phyloP scores from a whole-genome alignment of 2,888 invertebrate species.

The Pantelozetes paolii region DNA sequence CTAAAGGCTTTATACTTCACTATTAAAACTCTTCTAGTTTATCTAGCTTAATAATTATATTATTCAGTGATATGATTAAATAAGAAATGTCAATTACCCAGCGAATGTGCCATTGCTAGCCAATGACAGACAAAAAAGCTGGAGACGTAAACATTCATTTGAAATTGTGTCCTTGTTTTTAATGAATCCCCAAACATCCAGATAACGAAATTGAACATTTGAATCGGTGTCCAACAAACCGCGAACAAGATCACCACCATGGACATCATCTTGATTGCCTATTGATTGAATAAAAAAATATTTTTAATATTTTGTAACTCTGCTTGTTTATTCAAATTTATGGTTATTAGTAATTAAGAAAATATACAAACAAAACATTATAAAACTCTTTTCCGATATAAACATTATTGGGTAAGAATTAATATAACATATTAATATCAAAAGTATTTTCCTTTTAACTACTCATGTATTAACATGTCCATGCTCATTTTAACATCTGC shows the following conservation, averaged over 20 bases:
- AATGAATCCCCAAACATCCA: slow-evolving; percentile 40
- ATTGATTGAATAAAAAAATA: background rate
- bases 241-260: slow-evolving; percentile 47
- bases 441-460: too few relatives aligned
- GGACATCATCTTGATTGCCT: slow-evolving; percentile 48
- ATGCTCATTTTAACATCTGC: too few relatives aligned
- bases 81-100: slow-evolving; percentile 31
- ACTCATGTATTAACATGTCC: too few relatives aligned
- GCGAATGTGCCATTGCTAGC: slow-evolving; percentile 48
- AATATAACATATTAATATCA: too few relatives aligned
- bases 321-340: too few relatives aligned
- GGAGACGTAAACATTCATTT: slow-evolving; percentile 43
- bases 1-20: too few relatives aligned
- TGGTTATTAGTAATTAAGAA: too few relatives aligned
- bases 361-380: too few relatives aligned
- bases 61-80: background rate
- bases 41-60: background rate
- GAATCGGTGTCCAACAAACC: slow-evolving; percentile 47
- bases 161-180: slow-evolving; percentile 14
- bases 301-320: background rate
- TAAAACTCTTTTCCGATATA: too few relatives aligned
- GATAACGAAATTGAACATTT: slow-evolving; percentile 53
- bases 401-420: too few relatives aligned
- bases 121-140: slow-evolving; percentile 47
- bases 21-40: too few relatives aligned